phyloP scores from a whole-genome alignment of 2,888 invertebrate genomes.

The Cerastis leucographa region DNA sequence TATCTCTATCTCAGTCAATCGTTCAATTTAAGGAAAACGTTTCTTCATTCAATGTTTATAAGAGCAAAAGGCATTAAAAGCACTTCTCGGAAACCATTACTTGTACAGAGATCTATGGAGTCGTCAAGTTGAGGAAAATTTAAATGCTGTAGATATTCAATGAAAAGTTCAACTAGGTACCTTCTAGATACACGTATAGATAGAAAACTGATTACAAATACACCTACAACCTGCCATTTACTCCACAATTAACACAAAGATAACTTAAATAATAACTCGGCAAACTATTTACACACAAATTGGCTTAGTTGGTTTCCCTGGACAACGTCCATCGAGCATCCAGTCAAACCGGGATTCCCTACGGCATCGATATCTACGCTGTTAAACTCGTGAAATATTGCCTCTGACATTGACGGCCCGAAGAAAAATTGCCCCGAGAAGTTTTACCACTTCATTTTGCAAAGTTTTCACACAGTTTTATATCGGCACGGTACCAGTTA shows the following conservation, averaged over 20 bases:
- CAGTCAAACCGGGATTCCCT: conserved; percentile 54
- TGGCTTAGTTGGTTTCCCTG: conserved; percentile 44
- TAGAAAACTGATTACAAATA: background rate
- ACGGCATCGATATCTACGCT: conserved; percentile 61
- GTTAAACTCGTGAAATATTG: conserved; percentile 83
- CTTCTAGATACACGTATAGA: background rate
- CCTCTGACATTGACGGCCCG: conserved; percentile 81
- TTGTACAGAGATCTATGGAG: background rate
- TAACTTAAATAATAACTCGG: conserved; percentile 31
- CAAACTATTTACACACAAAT: conserved; percentile 56
- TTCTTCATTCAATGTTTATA: conserved; percentile 52
- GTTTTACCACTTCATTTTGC: conserved; percentile 75
- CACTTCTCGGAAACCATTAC: background rate
- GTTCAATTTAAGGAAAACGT: conserved; percentile 72
- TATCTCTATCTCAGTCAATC: conserved; percentile 82
- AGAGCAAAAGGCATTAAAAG: background rate
- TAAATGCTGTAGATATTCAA: background rate
- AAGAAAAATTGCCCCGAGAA: conserved; percentile 83
- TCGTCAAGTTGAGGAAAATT: background rate
- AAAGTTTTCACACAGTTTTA: conserved; percentile 68
- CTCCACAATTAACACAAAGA: conserved; percentile 10
- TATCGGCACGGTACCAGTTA: conserved; percentile 65
- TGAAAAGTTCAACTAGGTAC: background rate
- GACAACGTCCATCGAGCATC: conserved; percentile 21
- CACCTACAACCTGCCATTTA: background rate